Evolutionary conservation across 2,113 vertebrate species (phyloP), one percentile per base, ranked within the genome.

Genomic region (Daboia siamensis): DNA sequence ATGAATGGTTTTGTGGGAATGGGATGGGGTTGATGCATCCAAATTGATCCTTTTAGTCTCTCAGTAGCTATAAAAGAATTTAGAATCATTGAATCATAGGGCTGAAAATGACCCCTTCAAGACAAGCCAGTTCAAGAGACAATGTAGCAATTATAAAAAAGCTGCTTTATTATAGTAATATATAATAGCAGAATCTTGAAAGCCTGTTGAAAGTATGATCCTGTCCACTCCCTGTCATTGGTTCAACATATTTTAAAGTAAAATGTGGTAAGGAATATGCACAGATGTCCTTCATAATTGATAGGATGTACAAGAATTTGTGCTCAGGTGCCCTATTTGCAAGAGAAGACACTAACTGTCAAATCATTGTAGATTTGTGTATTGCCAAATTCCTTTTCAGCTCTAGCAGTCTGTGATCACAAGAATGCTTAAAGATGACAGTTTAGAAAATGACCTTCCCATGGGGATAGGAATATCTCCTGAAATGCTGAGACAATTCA

Each of bases 401-500:
- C 29, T 91, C 93, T 90, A 93, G 46, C 57, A 84, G 91, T 56
- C 93, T 92, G 87, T 87, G 91, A 93, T 95, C 92, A 90, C 17
- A 89, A 94, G 20, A 64, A 94, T 80, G 46, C 74, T 91, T 94
- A 87, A 94, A 94, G 84, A 94, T 0, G 24, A 48, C 91, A 92
- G 93, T 88, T 91, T 33, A 93, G 29, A 89, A 94, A 94, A 96
- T 94, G 26, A 86, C n/a, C 54, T 94, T 95, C 90, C 94, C 93
- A 94, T 94, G 94, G 94, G 89, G 87, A 93, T 88, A 48, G 84
- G 80, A 92, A 39, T 56, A 33, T 80, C 90, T 93, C 59, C 48
- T 93, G 57, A 94, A 33, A 94, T 94, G 87, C 46, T 96, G 92
- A 96, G 96, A 96, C 92, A 29, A 93, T 97, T 95, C 94, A 91